These are phyloP conservation scores for Aphrophora alni DNA, from an alignment of 2,888 invertebrate species.

Conservation along the genomic window DNA sequence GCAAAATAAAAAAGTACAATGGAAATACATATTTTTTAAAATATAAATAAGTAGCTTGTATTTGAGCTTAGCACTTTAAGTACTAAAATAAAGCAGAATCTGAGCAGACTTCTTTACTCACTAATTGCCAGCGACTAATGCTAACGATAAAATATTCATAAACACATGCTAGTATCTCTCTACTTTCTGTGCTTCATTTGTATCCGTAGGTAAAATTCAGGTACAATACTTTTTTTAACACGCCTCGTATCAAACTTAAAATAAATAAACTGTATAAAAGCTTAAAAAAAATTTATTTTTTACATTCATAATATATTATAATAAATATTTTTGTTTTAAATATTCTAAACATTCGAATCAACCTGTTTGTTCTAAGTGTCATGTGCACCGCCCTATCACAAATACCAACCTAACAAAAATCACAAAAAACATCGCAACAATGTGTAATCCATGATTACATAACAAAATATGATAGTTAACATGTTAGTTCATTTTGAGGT, in stretches of 20 bases:
- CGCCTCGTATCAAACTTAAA: neutral
- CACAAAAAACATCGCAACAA: neutral
- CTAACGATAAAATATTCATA: too few species aligned
- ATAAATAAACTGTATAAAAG: neutral
- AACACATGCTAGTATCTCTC: too few species aligned
- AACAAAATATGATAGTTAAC: neutral
- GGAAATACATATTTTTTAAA: too few species aligned
- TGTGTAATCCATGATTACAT: neutral
- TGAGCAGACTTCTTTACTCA: too few species aligned
- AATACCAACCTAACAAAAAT: conserved; percentile 5
- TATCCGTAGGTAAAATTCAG: too few species aligned
- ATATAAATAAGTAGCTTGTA: too few species aligned
- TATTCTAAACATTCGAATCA: neutral
- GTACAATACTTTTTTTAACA: too few species aligned
- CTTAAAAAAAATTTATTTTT: neutral
- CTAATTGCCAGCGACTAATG: too few species aligned
- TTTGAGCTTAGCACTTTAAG: too few species aligned
- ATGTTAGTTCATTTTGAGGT: conserved; percentile 3
- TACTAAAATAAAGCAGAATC: too few species aligned
- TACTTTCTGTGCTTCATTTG: too few species aligned
- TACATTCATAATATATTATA: neutral
- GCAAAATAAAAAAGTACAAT: too few species aligned
- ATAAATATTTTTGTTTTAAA: neutral
- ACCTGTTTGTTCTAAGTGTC: neutral
- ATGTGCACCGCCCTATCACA: conserved; percentile 2